Percentiles rank a stretch among this genome's conserved stretches.
Conservation (phyloP, 2,888 invertebrate species). For the Cybosia mesomella region DNA sequence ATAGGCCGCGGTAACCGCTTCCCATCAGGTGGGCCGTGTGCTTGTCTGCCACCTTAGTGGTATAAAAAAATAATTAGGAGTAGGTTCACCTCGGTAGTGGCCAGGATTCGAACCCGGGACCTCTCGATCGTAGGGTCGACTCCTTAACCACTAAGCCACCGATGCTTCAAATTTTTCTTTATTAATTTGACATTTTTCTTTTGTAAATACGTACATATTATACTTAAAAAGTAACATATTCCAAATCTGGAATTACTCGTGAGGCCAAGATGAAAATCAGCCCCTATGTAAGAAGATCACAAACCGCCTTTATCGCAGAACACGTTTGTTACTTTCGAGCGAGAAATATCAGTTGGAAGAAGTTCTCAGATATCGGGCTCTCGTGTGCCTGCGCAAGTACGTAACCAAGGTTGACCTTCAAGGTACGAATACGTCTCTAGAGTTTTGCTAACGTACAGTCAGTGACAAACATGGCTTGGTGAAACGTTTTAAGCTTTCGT, state of each 20-base stretch:
- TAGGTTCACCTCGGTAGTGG: too few species aligned
- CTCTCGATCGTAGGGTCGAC: too few species aligned
- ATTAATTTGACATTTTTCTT: too few species aligned
- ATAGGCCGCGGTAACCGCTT: too few species aligned
- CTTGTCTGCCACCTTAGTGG: too few species aligned
- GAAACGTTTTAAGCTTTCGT: neutral
- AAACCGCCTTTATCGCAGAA: neutral
- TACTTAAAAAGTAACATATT: neutral
- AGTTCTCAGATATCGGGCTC: conserved; percentile 3
- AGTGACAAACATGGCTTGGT: neutral
- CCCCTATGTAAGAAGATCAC: neutral
- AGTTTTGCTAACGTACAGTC: too few species aligned
- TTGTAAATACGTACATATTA: too few species aligned
- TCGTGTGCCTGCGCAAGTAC: neutral
- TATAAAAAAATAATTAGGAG: too few species aligned
- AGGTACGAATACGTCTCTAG: neutral
- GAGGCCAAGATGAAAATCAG: neutral
- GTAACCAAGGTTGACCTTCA: neutral
- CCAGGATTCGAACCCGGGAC: too few species aligned
- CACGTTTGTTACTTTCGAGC: conserved; percentile 1
- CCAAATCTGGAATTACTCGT: neutral
- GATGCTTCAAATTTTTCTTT: too few species aligned
- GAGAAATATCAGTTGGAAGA: conserved; percentile 1
- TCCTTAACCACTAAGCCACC: too few species aligned
- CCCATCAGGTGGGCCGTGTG: too few species aligned